Evolutionary conservation across 1,140 invertebrate genomes (phyloP), one percentile per base, ranked within the genome.

Genomic region (Choristoneura fumiferana): DNA sequence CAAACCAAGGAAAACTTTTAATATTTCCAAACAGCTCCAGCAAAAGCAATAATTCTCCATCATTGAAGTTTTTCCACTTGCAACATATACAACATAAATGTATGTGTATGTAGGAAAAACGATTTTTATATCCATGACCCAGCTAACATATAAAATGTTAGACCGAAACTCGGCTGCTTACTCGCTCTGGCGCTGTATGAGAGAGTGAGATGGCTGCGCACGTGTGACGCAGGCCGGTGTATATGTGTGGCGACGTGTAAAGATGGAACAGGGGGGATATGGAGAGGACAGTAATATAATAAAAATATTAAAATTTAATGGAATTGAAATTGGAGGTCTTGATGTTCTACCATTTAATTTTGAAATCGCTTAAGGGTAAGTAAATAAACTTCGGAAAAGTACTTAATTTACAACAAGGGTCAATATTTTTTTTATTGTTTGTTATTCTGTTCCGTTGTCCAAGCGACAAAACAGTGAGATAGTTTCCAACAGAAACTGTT

Each of bases 121-220:
- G 83, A 89, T 89, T 87, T 85, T 89, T 89, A 89, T 86, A 87
- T 88, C 85, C 84, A 81, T 89, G 85, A 89, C 85, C 85, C 82
- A 67, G 84, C 78, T 77, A 89, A 89, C 85, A 82, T 86, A 89
- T 89, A 89, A 89, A 87, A 87, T 84, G 84, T 89, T 89, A 76
- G 82, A 81, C 85, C 82, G 84, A 83, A 83, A 83, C 78, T 78
- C 62, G 58, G 60, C 5, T 18, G 40, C 54, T 53, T 43, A 84
- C 84, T 69, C 74, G 45, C 60, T 89, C 81, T 60, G 54, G 59
- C 54, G 17, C 18, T 18, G 54, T 66, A 65, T 34, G 85, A 63
- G 72, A 54, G 73, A 83, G 71, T n/a, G 75, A 63, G 75, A 67
- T 5, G 61, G 63, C 22, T 43, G 53, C 67, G 60, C 71, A 75